Base-by-base conservation (phyloP, 2,797 vertebrate species). In the Phaenicophaeus curvirostris region DNA sequence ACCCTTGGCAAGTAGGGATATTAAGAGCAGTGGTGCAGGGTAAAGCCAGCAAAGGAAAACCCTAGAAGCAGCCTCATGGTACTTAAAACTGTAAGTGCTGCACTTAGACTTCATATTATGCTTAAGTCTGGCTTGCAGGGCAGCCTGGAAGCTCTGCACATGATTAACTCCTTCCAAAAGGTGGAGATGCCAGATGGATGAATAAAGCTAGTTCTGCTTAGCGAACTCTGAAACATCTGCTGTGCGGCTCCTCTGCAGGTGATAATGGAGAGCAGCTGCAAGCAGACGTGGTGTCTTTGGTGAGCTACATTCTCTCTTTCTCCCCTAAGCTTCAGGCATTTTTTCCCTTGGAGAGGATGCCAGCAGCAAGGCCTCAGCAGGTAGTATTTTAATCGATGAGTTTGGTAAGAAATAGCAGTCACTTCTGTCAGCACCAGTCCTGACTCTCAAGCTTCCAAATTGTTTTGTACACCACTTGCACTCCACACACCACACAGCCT, bases 401-500 rank as follows among this genome's bases (percentile, higher is more conserved):
- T 86, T 48, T 71, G 50, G 23, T 31, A 39, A 84, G 39, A 14
- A n/a, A 28, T 14, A 30, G 35, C 53, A 79, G 39, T n/a, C 41
- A 12, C 77, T 73, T 86, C 44, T 82, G 27, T 25, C 44, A 66
- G 42, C 31, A 81, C n/a, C 31, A 23, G 8, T 62, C 28, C 88
- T 58, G 31, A 44, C 67, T 28, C 53, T 79, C 0, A 3, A 48
- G 21, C 42, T 93, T 62, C 28, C 42, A 33, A 48, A 28, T 48
- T 57, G 14, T 42, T 16, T 15, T 74, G 66, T 53, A 41, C 7
- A 31, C 18, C 59, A 25, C 35, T 48, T 7, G 48, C 37, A 58
- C 33, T 7, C 6, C 50, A 42, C 30, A 5, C 2, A 2, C 57
- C 37, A 16, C 19, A 3, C 1, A 5, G 27, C 33, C 33, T 2